Evolutionary conservation across 2,113 vertebrate species (phyloP), one percentile per base, ranked within the genome.

Genomic region (Silurus glanis): DNA sequence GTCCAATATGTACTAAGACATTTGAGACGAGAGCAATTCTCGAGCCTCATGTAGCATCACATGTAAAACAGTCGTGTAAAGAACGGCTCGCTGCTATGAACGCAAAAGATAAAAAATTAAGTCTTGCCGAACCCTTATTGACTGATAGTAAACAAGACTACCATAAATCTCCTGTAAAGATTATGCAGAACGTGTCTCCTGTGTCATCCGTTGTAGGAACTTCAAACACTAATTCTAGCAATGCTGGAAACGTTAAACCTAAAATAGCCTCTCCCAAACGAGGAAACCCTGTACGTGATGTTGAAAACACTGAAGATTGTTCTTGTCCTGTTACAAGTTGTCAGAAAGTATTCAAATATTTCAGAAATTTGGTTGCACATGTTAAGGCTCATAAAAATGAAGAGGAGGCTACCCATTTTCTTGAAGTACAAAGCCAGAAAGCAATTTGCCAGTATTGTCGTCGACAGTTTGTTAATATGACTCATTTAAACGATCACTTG

Each of bases 381-480:
- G 97, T 97, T 59, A 96, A 97, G 84, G 97, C 96, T 78, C 98
- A 99, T 92, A 98, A 97, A 90, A 96, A 99, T 49, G 97, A 96
- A n/a, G 97, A 97, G 89, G 98, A 99, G 92, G 98, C 98, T 69
- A 97, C 95, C 90, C 96, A 97, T 85, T 99, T 99, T 91, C 96
- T 99, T 92, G 97, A 99, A 94, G 98, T 97, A 95, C 97, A 99
- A 88, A 99, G 98, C 91, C 97, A 98, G 93, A 99, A 99, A 92
- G 97, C 99, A 45, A 96, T 99, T 91, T 99, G 98, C 90, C 98
- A 99, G 93, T 99, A 99, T 95, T 99, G 98, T 92, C 96, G 97
- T 59, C 93, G 98, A 49, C 98, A 99, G 91, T 99, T 99, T 89
- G 98, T 99, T 80, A 99, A 97, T 83, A 96, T 98, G 82, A 95